A percentile compares a stretch with the other conserved stretches of the same genome.
Conservation (phyloP, 1,140 invertebrate genomes). For the Trichonephila inaurata region DNA sequence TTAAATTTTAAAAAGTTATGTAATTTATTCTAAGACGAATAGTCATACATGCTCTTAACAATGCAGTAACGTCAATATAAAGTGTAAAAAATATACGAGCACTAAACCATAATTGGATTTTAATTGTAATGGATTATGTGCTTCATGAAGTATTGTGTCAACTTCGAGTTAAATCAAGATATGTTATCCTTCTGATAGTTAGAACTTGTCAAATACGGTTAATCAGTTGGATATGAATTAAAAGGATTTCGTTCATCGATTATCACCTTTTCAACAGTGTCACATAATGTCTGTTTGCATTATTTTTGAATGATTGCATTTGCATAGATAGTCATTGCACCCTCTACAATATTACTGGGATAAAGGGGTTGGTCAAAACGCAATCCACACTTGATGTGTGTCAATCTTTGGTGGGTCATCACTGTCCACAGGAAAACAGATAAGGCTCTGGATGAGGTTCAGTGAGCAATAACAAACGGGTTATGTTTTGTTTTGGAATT, state of each 20-base stretch:
- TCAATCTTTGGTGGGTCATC: constrained; percentile 48
- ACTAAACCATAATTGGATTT: background rate
- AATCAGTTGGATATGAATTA: background rate
- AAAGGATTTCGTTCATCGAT: background rate
- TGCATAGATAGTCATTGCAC: background rate
- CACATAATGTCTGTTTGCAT: background rate
- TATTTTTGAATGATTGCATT: background rate
- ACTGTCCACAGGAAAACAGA: constrained; percentile 55
- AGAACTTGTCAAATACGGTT: background rate
- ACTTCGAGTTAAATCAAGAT: background rate
- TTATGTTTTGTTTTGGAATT: background rate
- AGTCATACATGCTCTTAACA: no score
- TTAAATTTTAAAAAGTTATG: no score
- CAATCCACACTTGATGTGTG: constrained; percentile 28
- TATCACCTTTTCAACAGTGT: background rate
- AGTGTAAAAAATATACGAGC: no score
- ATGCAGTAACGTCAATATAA: no score
- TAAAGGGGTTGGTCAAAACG: background rate
- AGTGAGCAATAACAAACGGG: constrained; percentile 63
- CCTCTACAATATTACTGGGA: background rate
- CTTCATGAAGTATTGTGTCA: background rate
- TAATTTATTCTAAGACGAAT: no score
- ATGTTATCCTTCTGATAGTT: background rate
- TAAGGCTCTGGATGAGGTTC: constrained; percentile 56
- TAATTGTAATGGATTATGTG: background rate